These are phyloP conservation scores for Eupelmus urozonus DNA, from an alignment of 2,888 invertebrate species.

Conservation along the genomic window DNA sequence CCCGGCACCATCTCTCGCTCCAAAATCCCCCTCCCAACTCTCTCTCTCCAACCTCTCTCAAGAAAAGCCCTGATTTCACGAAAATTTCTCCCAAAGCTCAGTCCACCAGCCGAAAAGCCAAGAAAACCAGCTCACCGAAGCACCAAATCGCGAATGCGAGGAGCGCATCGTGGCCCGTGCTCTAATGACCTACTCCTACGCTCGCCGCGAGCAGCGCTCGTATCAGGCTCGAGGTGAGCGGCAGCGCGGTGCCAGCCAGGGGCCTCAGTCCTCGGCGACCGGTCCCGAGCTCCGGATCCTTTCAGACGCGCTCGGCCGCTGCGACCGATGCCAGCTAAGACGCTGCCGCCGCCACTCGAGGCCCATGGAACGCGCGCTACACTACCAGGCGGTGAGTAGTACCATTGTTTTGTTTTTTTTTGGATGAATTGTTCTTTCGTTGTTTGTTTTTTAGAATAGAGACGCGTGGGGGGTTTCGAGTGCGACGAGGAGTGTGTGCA, in stretches of 20 bases:
- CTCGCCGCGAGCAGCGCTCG: constrained; percentile 20
- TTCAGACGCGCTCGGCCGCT: constrained; percentile 44
- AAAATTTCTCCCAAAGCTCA: no score
- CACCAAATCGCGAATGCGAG: constrained; percentile 61
- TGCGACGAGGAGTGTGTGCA: background rate
- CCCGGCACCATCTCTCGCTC: no score
- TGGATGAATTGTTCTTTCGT: no score
- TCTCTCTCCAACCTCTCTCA: no score
- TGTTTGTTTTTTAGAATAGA: no score
- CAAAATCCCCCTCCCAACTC: no score
- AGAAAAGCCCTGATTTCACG: no score
- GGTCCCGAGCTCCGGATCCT: constrained; percentile 67
- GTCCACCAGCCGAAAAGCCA: no score
- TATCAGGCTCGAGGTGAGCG: constrained; percentile 16
- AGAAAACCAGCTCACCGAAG: background rate
- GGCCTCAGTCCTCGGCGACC: constrained; percentile 64
- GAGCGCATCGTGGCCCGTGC: no score
- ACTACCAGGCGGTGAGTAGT: constrained; percentile 43
- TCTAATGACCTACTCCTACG: constrained; percentile 76
- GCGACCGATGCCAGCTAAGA: constrained; percentile 30
- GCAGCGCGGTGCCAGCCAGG: background rate
- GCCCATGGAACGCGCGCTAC: constrained; percentile 34
- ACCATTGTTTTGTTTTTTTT: background rate
- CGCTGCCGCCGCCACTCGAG: constrained; percentile 14
- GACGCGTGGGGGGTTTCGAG: no score